These are phyloP conservation scores for Palythoa grandiflora DNA, from an alignment of 92 coral and sea anemone species.

Conservation along the genomic window DNA sequence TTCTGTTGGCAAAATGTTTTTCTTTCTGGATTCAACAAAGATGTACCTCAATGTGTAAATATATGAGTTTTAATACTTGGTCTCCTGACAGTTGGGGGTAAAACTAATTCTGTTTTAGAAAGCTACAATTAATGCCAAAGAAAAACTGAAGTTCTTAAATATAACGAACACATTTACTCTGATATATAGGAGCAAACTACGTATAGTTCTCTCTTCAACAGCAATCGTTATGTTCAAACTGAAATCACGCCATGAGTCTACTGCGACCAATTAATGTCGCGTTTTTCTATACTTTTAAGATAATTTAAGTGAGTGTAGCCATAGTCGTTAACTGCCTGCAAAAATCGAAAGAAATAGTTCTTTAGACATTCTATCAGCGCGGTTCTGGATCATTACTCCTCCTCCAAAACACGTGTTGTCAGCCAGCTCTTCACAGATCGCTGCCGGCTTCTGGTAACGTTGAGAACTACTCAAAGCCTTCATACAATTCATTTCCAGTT, in stretches of 20 bases:
- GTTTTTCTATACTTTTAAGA: background rate
- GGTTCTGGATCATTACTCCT: constrained; percentile 17
- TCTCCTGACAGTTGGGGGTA: background rate
- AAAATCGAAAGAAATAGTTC: background rate
- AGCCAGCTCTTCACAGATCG: constrained; percentile 9
- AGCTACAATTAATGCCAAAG: background rate
- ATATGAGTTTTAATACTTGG: no score
- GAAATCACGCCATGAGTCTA: background rate
- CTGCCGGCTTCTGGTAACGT: constrained; percentile 23
- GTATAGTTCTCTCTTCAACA: background rate
- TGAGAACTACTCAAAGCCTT: background rate
- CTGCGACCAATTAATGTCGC: background rate
- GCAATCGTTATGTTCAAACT: background rate
- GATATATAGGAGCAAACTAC: background rate
- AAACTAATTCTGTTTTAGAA: background rate
- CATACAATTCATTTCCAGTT: constrained; percentile 5
- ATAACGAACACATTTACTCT: background rate
- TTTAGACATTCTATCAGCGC: background rate
- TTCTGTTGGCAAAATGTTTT: background rate
- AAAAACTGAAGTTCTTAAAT: background rate
- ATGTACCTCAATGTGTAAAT: no score
- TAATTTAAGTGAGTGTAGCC: background rate
- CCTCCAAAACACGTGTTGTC: constrained; percentile 52
- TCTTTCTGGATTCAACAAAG: background rate
- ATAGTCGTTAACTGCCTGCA: background rate